Evolutionary conservation across 2,888 invertebrate genomes (phyloP), one percentile per base, ranked within the genome.

Genomic region (Drosophila phalerata): DNA sequence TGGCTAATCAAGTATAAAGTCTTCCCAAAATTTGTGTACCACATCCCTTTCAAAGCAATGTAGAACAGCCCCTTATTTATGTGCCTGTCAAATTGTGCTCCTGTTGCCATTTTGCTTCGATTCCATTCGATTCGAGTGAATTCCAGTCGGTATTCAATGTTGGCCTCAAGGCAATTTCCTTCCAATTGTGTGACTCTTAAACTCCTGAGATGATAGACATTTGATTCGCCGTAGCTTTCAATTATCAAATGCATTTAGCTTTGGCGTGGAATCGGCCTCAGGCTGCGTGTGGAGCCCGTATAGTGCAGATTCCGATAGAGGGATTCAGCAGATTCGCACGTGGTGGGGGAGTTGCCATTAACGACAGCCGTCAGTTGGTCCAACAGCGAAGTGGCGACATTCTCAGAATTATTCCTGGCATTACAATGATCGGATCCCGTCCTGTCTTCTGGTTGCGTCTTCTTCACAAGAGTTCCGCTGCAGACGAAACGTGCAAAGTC

Each of bases 231-330:
- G 63, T 58, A 76, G 51, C 62, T 73, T 73, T 76, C 69, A 81
- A 81, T 81, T 72, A 77, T 52, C 65, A 69, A 79, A 72, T 74
- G 71, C 66, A 53, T 67, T 67, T 69, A 49, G 52, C 56, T 19
- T 30, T 47, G 52, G 13, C 32, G 56, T 37, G 47, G n/a, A 9
- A 19, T 11, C 1, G 32, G 34, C 34, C 53, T 19, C 13, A 73
- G 52, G 49, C 73, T 58, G 32, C 61, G 56, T 40, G 57, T 43
- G 9, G 68, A 51, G 15, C 22, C 52, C 11, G 17, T 1, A 30
- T 42, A 68, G 9, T 34, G 11, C 17, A 17, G 2, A 28, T 51
- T 68, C 0, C 22, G 43, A 19, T 42, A 42, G 15, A 60, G 19
- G 1, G 40, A 15, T 0, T 57, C 58, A 0, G 30, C 2, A 1